Evolutionary conservation across 1,140 invertebrate species (phyloP).

Genomic region (Diachasmimorpha longicaudata): DNA sequence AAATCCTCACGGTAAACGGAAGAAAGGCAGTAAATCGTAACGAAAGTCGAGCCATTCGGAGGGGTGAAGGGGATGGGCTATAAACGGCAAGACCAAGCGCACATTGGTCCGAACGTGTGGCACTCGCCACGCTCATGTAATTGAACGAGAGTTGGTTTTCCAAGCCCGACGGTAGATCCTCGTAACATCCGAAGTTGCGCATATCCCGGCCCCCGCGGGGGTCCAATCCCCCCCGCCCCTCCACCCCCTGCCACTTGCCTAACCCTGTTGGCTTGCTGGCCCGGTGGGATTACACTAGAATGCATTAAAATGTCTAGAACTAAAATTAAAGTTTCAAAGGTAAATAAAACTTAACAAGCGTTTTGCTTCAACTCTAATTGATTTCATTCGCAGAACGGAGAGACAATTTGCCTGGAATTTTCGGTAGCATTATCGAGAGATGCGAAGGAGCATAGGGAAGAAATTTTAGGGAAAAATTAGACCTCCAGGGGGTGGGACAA

Average conservation of each 20-base stretch:
- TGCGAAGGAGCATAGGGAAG: too few relatives aligned
- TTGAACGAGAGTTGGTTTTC: constrained; percentile 13
- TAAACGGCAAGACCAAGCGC: constrained; percentile 21
- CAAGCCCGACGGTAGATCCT: constrained; percentile 13
- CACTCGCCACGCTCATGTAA: constrained; percentile 20
- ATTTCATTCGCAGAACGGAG: background rate
- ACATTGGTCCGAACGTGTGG: constrained; percentile 20
- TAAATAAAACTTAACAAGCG: constrained; percentile 2
- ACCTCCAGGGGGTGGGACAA: too few relatives aligned
- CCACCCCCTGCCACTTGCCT: too few relatives aligned
- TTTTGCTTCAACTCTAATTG: background rate
- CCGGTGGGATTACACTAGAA: constrained; percentile 13
- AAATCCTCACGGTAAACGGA: constrained; percentile 16
- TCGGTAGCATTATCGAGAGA: too few relatives aligned
- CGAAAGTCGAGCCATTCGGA: constrained; percentile 21
- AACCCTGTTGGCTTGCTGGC: background rate
- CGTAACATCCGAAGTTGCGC: constrained; percentile 17
- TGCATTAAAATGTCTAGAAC: constrained; percentile 16
- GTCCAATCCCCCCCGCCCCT: background rate
- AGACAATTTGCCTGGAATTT: too few relatives aligned
- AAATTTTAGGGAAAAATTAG: too few relatives aligned
- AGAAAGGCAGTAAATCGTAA: constrained; percentile 14
- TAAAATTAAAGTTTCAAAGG: constrained; percentile 5
- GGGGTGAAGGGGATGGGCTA: too few relatives aligned
- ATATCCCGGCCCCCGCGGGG: background rate